Base-by-base conservation (phyloP, 2,888 invertebrate genomes). In the Danaus chrysippus region DNA sequence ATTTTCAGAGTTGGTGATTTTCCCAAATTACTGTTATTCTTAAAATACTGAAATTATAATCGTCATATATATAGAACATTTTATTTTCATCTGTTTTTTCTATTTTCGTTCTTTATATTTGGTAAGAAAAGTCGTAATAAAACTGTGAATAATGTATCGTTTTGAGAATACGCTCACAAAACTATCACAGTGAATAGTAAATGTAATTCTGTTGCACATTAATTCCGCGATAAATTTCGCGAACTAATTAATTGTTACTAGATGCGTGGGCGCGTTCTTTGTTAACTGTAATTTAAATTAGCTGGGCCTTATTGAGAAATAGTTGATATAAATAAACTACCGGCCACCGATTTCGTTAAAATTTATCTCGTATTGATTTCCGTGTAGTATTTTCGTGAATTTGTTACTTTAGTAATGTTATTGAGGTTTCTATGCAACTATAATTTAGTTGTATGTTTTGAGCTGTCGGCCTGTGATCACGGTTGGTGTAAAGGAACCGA, bases 311-410 rank as follows among this genome's bases (percentile, higher is more conserved):
- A 49, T 49, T 49, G 49, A 49, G 49, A 49, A 49, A 49, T 17
- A 17, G 49, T 49, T 49, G 49, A 49, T 49, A 49, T 49, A 49
- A 49, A 49, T 49, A 49, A 49, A 49, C 17, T 49, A 49, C 49
- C 10, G 10, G 49, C 17, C 11, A 49, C 49, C 11, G 49, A 49
- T 49, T 49, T 49, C 17, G 49, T 17, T 49, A 17, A 17, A 15
- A 49, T 15, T 49, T 49, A 17, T 49, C n/a, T 49, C 17, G 17
- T 49, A 49, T 49, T 10, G 15, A 10, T 49, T 49, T 49, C 49
- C 49, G 49, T 15, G 49, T 34, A 34, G 23, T 17, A n/a, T 46
- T n/a, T 43, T 1, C 3, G 11, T 49, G 49, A 11, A 49, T 17
- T 17, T n/a, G 46, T 15, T 46, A 46, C 15, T 34, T 13, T 46